Conservation (phyloP, 1,140 invertebrate genomes). For the Acyrthosiphon pisum region DNA sequence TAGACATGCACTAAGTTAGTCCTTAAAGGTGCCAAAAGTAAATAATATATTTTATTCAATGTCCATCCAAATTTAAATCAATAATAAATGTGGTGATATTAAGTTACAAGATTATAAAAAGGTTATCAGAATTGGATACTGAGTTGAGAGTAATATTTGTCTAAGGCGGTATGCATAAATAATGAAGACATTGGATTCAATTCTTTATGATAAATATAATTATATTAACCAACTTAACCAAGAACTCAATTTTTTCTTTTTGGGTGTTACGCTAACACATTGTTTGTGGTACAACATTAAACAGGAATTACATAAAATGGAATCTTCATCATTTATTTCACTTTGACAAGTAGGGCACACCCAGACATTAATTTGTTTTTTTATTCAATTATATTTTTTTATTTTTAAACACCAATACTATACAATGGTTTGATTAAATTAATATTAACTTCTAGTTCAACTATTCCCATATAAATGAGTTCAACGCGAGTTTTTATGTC, state of each 20-base stretch:
- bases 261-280: not conserved
- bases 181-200: too few relatives aligned
- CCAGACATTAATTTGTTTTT: not conserved
- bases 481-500: not conserved
- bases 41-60: too few relatives aligned
- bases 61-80: too few relatives aligned
- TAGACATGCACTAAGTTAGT: too few relatives aligned
- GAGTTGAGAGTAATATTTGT: too few relatives aligned
- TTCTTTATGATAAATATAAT: too few relatives aligned
- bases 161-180: too few relatives aligned
- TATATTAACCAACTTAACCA: not conserved
- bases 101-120: too few relatives aligned
- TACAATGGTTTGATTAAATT: not conserved
- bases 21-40: too few relatives aligned
- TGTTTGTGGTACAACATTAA: not conserved
- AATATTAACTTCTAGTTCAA: not conserved
- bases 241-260: not conserved
- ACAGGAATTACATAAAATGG: not conserved
- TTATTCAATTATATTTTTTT: not conserved
- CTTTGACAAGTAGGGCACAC: not conserved
- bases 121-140: too few relatives aligned
- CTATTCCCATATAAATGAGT: slow-evolving; percentile 7
- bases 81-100: too few relatives aligned
- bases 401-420: not conserved
- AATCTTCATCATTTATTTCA: not conserved